Conservation (phyloP, 1,140 invertebrate genomes). For the Agraylea sexmaculata region DNA sequence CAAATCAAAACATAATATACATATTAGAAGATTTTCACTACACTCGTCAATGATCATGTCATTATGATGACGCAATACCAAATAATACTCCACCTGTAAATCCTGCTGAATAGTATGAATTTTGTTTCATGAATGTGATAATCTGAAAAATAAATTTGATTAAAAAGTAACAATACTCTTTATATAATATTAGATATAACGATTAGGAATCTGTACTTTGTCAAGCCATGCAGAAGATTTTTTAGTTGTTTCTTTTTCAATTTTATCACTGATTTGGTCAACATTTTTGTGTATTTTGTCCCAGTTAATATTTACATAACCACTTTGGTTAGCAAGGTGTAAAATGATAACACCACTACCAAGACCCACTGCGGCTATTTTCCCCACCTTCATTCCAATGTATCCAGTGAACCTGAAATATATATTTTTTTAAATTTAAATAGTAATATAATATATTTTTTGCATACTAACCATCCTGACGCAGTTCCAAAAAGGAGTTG, state of each 20-base stretch:
- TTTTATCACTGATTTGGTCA: slow-evolving; percentile 69
- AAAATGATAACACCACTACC: slow-evolving; percentile 81
- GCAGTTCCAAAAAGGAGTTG: slow-evolving; percentile 75
- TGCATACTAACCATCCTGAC: slow-evolving; percentile 67
- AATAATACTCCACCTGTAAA: slow-evolving; percentile 79
- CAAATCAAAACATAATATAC: too few species aligned
- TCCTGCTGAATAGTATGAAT: slow-evolving; percentile 65
- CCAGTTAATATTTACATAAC: slow-evolving; percentile 89
- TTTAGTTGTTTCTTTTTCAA: slow-evolving; percentile 62
- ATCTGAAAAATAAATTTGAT: slow-evolving; percentile 50
- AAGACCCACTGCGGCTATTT: slow-evolving; percentile 75
- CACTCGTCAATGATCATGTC: too few species aligned
- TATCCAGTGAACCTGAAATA: slow-evolving; percentile 72
- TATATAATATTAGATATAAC: slow-evolving; percentile 11
- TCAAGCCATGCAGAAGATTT: slow-evolving; percentile 60
- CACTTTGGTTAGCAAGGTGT: slow-evolving; percentile 81
- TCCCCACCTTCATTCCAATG: slow-evolving; percentile 83
- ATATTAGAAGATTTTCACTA: too few species aligned
- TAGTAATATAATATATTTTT: slow-evolving; percentile 2
- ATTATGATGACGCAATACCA: slow-evolving; percentile 56
- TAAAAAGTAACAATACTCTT: slow-evolving; percentile 8
- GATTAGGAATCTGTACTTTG: slow-evolving; percentile 49
- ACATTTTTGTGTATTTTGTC: slow-evolving; percentile 69
- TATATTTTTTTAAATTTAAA: background rate
- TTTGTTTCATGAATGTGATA: slow-evolving; percentile 57